Conservation (phyloP, 2,797 vertebrate species). For the Chromobotia macracanthus region DNA sequence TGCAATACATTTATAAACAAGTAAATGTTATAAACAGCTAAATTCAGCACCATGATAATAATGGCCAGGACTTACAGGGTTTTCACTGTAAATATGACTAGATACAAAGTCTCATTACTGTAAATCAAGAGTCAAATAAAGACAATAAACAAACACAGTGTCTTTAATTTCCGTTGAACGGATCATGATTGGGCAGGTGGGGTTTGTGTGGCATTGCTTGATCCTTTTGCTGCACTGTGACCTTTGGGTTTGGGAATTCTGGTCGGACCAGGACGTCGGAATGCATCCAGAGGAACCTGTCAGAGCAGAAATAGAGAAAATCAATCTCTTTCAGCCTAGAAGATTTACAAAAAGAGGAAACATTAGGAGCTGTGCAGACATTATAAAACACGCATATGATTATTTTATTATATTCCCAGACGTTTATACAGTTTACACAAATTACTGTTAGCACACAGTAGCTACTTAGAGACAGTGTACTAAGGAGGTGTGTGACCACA, state of each 20-base stretch:
- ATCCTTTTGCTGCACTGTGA: constrained; percentile 72
- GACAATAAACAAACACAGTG: neutral
- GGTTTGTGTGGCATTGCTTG: constrained; percentile 54
- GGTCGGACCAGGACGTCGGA: constrained; percentile 80
- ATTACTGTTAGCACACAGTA: no score
- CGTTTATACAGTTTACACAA: no score
- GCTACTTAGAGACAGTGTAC: no score
- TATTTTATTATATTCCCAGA: no score
- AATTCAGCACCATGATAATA: neutral
- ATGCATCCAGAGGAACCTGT: constrained; percentile 85
- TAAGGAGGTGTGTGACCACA: neutral
- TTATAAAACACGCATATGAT: no score
- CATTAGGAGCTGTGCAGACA: no score
- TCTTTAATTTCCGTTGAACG: neutral
- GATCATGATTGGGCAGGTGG: constrained; percentile 37
- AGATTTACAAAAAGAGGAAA: neutral
- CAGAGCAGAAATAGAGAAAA: constrained; percentile 47
- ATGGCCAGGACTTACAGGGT: neutral
- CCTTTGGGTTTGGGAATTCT: constrained; percentile 83
- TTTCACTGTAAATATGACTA: neutral
- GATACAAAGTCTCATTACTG: no score
- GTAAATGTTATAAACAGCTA: neutral
- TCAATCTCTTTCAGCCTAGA: neutral
- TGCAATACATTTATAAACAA: neutral
- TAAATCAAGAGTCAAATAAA: neutral